Conservation (phyloP, 2,113 vertebrate species). For the Pachycephala philippinensis region DNA sequence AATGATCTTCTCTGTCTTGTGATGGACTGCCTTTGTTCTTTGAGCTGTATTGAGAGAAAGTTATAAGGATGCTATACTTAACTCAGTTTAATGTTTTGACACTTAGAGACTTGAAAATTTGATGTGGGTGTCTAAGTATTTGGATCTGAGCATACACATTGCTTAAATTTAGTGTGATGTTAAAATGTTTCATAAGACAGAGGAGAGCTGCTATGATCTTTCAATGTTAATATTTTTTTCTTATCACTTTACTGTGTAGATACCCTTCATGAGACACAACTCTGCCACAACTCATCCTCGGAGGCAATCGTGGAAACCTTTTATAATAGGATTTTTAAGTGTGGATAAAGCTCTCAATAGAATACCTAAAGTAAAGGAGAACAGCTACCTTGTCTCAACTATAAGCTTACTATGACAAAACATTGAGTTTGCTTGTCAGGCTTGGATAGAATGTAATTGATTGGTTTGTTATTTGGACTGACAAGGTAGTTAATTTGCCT, state of each 20-base stretch:
- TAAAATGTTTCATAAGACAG: conserved; percentile 78
- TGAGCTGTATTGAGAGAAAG: background rate
- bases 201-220: conserved; percentile 73
- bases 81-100: background rate
- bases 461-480: conserved; percentile 75
- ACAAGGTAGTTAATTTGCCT: conserved; percentile 77
- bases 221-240: conserved; percentile 82
- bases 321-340: conserved; percentile 77
- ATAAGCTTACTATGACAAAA: conserved; percentile 71
- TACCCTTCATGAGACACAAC: conserved; percentile 82
- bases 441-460: conserved; percentile 75
- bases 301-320: conserved; percentile 80
- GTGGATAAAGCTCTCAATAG: conserved; percentile 77
- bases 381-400: conserved; percentile 74
- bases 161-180: conserved; percentile 67
- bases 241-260: conserved; percentile 86
- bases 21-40: background rate
- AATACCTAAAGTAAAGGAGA: conserved; percentile 76
- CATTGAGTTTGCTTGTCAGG: conserved; percentile 71
- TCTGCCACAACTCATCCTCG: conserved; percentile 82
- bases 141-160: conserved; percentile 42
- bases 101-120: background rate
- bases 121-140: background rate
- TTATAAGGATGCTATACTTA: background rate
- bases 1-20: background rate